Evolutionary conservation across 2,113 vertebrate species (phyloP).

Genomic region (Crotalus viridis): DNA sequence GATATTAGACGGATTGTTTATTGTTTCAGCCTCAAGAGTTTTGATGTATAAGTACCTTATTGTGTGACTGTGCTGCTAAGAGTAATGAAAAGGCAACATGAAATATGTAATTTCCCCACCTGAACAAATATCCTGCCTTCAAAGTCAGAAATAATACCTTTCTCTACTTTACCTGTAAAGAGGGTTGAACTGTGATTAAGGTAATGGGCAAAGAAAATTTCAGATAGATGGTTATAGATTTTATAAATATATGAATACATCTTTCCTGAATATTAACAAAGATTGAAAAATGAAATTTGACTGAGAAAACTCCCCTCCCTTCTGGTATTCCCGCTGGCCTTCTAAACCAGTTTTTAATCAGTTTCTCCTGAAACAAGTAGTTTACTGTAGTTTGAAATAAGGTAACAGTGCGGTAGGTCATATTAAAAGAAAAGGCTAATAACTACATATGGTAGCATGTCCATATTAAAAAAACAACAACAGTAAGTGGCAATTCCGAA

Average conservation of each 20-base stretch:
- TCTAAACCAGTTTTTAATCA: neutral
- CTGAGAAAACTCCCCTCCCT: neutral
- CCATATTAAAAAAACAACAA: neutral
- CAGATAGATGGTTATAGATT: neutral
- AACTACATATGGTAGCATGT: neutral
- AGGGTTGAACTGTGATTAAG: neutral
- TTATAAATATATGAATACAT: neutral
- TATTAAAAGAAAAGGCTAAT: neutral
- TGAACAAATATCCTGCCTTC: neutral
- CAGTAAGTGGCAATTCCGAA: neutral
- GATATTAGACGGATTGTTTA: neutral
- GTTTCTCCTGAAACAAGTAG: neutral
- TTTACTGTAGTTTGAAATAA: neutral
- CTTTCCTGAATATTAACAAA: neutral
- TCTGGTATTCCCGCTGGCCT: neutral
- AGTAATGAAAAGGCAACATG: neutral
- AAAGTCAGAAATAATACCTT: neutral
- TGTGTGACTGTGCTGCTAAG: too few species aligned
- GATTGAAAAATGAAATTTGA: neutral
- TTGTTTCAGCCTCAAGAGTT: neutral
- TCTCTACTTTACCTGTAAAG: neutral
- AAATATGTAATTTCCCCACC: neutral
- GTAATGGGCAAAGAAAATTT: neutral
- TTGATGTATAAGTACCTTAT: neutral
- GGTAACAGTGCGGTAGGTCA: neutral